Conservation (phyloP, 2,797 vertebrate species). For the Anisognathus igniventris region DNA sequence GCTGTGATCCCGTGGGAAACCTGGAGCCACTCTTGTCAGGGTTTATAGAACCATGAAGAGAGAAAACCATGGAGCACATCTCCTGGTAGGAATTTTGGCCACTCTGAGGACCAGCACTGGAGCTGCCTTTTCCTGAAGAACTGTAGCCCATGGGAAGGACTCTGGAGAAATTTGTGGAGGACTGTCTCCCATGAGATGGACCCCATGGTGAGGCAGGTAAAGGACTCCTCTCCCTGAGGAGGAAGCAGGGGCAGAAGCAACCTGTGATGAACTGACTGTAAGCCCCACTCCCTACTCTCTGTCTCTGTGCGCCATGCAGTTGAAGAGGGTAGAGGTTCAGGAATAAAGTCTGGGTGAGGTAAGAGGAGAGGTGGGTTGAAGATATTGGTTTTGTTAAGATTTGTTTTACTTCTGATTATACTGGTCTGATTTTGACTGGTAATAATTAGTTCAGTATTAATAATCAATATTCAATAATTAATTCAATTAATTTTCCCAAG, state of each 20-base stretch:
- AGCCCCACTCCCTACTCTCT: background rate
- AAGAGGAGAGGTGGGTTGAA: background rate
- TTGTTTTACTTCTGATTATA: background rate
- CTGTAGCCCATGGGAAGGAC: background rate
- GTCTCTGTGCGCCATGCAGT: rapidly evolving
- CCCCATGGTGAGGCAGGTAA: background rate
- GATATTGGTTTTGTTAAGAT: background rate
- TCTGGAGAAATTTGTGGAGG: background rate
- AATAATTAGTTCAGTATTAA: background rate
- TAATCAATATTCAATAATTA: too few relatives aligned
- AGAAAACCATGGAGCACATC: background rate
- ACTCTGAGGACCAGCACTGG: rapidly evolving
- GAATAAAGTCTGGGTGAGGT: background rate
- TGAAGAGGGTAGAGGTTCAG: background rate
- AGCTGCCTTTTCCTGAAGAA: background rate
- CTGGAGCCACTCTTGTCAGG: background rate
- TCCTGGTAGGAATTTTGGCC: background rate
- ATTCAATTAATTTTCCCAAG: background rate
- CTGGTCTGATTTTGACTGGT: background rate
- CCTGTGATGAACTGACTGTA: background rate
- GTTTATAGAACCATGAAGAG: background rate
- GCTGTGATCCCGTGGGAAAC: background rate
- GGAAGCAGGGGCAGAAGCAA: background rate
- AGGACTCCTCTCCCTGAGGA: background rate
- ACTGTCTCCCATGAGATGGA: background rate